phyloP scores from a whole-genome alignment of 2,797 vertebrate species.

The Eleutherodactylus coqui region DNA sequence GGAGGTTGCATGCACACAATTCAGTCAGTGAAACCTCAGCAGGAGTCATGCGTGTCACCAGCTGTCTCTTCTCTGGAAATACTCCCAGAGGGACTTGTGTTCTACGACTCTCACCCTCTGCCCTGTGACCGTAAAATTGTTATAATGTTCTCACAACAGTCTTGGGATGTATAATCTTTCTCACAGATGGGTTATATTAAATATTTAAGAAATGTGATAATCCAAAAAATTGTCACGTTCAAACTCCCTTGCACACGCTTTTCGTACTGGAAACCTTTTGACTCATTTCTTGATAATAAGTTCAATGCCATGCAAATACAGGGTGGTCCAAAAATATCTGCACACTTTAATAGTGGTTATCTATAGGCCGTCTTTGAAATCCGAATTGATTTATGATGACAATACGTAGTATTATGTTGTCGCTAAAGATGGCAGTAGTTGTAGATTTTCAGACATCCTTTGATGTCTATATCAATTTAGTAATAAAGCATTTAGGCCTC shows the following conservation, averaged over 20 bases:
- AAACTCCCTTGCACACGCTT: slow-evolving; percentile 13
- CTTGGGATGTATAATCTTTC: slow-evolving; percentile 47
- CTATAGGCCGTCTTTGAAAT: no score
- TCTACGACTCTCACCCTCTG: slow-evolving; percentile 41
- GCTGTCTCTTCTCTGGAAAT: slow-evolving; percentile 55
- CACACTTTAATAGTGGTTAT: no score
- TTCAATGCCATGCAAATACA: not conserved
- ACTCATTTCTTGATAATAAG: not conserved
- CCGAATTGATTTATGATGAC: no score
- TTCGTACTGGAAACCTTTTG: not conserved
- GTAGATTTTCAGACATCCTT: no score
- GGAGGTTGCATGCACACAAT: not conserved
- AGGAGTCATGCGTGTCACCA: slow-evolving; percentile 40
- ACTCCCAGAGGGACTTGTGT: slow-evolving; percentile 53
- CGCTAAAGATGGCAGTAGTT: no score
- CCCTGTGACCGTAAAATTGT: slow-evolving; percentile 50
- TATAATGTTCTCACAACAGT: slow-evolving; percentile 62
- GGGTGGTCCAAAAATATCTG: no score
- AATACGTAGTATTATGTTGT: no score
- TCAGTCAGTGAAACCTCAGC: not conserved
- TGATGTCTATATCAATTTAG: no score
- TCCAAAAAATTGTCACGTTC: slow-evolving; percentile 50
- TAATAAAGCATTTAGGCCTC: no score
- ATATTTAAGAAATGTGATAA: slow-evolving; percentile 33
- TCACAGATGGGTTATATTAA: slow-evolving; percentile 59